These are phyloP conservation scores for Zaprionus nigranus DNA, from an alignment of 1,140 invertebrate species.

Conservation along the genomic window DNA sequence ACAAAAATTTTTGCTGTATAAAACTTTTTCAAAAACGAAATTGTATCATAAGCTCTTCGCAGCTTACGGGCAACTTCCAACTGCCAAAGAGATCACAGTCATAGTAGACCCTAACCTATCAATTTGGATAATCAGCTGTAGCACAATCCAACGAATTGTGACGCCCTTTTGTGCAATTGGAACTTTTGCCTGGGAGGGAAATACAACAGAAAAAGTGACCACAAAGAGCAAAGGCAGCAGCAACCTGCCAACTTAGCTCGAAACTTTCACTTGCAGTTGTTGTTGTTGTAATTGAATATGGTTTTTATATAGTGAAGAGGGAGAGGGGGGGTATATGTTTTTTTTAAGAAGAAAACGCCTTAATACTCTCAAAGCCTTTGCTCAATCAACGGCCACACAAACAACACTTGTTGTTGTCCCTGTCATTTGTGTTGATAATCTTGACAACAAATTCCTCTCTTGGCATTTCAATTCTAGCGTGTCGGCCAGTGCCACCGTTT, in stretches of 20 bases:
- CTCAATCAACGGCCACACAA: slow-evolving; percentile 66
- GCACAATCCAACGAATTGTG: slow-evolving; percentile 34
- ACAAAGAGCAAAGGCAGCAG: slow-evolving; percentile 7
- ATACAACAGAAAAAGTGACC: slow-evolving; percentile 3
- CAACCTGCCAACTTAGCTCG: slow-evolving; percentile 38
- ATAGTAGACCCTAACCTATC: slow-evolving; percentile 4
- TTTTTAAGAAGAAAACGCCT: slow-evolving; percentile 46
- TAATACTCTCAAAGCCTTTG: slow-evolving; percentile 32
- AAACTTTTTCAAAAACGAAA: too few relatives aligned
- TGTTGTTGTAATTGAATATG: slow-evolving; percentile 54
- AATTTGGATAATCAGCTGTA: slow-evolving; percentile 59
- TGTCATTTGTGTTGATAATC: slow-evolving; percentile 40
- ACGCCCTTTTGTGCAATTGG: slow-evolving; percentile 52
- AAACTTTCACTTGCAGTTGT: slow-evolving; percentile 69
- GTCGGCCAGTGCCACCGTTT: slow-evolving; percentile 29
- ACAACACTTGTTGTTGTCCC: slow-evolving; percentile 41
- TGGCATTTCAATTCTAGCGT: slow-evolving; percentile 63
- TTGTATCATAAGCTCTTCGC: too few relatives aligned
- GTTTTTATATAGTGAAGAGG: slow-evolving; percentile 26
- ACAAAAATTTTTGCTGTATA: neutral
- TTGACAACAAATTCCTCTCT: slow-evolving; percentile 42
- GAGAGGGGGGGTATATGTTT: neutral
- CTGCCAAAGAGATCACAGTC: neutral
- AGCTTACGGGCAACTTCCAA: neutral
- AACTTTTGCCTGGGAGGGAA: slow-evolving; percentile 49